Conservation (phyloP, 2,113 vertebrate genomes). For the Salminus brasiliensis region DNA sequence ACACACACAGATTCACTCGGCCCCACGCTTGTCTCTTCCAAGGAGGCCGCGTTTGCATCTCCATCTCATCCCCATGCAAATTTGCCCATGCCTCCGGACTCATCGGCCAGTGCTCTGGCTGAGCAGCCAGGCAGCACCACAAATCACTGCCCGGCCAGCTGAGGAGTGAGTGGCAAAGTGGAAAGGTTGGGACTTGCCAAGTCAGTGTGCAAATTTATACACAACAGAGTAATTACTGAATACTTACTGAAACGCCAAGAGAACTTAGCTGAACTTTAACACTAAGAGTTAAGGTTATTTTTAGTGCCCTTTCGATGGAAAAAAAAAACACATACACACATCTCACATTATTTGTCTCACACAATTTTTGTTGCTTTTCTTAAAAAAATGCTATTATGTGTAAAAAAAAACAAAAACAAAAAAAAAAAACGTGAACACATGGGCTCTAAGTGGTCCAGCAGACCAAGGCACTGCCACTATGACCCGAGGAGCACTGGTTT, state of each 20-base stretch:
- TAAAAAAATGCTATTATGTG: too few species aligned
- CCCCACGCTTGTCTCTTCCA: background rate
- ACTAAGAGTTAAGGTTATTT: too few species aligned
- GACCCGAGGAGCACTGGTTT: too few species aligned
- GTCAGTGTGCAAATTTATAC: background rate
- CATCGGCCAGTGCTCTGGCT: background rate
- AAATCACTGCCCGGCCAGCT: background rate
- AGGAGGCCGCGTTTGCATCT: constrained; percentile 15
- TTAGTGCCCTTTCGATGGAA: too few species aligned
- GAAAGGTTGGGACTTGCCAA: background rate
- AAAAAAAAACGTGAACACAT: too few species aligned
- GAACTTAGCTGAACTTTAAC: too few species aligned
- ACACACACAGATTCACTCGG: background rate
- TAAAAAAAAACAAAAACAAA: too few species aligned
- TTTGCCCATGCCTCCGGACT: background rate
- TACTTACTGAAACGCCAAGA: background rate
- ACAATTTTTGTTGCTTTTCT: too few species aligned
- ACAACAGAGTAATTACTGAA: background rate
- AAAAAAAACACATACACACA: too few species aligned
- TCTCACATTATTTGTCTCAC: too few species aligned
- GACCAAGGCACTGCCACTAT: too few species aligned
- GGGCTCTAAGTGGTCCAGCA: too few species aligned
- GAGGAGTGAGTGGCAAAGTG: background rate
- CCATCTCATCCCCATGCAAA: background rate
- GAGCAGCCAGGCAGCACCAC: background rate